Evolutionary conservation across 2,113 vertebrate genomes (phyloP).

Genomic region (Vicugna pacos): DNA sequence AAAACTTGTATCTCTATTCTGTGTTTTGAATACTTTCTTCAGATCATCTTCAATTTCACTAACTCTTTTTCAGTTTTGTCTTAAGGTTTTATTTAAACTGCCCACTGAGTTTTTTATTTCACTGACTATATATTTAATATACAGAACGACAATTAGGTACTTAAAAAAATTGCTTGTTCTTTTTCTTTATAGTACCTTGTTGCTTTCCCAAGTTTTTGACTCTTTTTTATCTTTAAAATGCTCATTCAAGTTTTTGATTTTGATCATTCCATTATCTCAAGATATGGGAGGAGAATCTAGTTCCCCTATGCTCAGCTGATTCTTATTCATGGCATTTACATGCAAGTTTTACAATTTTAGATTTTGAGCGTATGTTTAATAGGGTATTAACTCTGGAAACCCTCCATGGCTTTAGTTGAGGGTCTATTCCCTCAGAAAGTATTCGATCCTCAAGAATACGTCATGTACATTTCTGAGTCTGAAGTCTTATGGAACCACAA

Average conservation of each 20-base stretch:
- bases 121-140: neutral
- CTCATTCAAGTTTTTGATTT: neutral
- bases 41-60: neutral
- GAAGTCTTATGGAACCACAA: neutral
- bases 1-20: neutral
- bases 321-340: neutral
- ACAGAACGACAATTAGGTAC: neutral
- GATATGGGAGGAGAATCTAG: neutral
- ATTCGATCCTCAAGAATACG: neutral
- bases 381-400: slow-evolving; percentile 4
- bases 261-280: neutral
- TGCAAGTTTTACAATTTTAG: neutral
- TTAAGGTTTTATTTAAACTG: slow-evolving; percentile 1
- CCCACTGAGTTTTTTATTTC: neutral
- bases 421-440: neutral
- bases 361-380: neutral
- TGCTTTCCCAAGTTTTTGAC: neutral
- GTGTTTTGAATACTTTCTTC: neutral
- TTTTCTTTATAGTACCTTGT: neutral
- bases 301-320: neutral
- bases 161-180: neutral
- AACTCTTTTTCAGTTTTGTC: neutral
- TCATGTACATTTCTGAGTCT: neutral
- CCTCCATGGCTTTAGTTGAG: neutral
- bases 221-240: neutral